These are phyloP conservation scores for Pao palembangensis DNA, from an alignment of 2,113 vertebrate species.

Conservation along the genomic window DNA sequence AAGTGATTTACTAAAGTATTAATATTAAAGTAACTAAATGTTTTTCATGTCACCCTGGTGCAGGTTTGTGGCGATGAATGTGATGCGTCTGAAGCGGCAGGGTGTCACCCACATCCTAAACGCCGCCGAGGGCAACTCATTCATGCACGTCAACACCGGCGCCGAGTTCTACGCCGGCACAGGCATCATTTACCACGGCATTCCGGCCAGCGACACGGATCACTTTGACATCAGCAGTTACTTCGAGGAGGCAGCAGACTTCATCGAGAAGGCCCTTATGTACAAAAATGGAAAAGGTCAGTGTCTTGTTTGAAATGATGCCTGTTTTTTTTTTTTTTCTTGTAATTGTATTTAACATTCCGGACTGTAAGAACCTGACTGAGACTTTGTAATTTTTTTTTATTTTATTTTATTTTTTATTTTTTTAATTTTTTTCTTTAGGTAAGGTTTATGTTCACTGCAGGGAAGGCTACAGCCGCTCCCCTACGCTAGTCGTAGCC, in stretches of 20 bases:
- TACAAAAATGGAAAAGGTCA: constrained; percentile 83
- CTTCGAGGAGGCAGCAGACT: constrained; percentile 90
- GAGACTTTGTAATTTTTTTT: background rate
- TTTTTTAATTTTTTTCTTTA: constrained; percentile 55
- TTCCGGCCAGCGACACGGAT: constrained; percentile 88
- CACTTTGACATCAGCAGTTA: constrained; percentile 91
- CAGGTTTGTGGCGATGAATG: constrained; percentile 87
- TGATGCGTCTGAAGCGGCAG: constrained; percentile 78
- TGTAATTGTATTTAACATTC: background rate
- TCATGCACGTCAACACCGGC: constrained; percentile 95
- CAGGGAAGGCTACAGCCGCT: constrained; percentile 93
- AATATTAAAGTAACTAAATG: too few relatives aligned
- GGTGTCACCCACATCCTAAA: constrained; percentile 94
- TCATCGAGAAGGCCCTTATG: constrained; percentile 85
- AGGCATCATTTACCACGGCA: constrained; percentile 86
- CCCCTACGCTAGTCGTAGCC: constrained; percentile 87
- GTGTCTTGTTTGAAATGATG: background rate
- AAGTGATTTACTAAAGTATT: too few relatives aligned
- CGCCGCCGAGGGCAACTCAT: constrained; percentile 89
- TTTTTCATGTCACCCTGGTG: too few relatives aligned
- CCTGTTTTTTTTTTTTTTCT: background rate
- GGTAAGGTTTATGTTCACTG: constrained; percentile 93
- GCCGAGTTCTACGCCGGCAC: constrained; percentile 85
- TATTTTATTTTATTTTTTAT: too few relatives aligned
- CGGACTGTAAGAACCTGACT: background rate